These are phyloP conservation scores for Sarcophaga caerulescens DNA, from an alignment of 2,888 invertebrate species.

Conservation along the genomic window DNA sequence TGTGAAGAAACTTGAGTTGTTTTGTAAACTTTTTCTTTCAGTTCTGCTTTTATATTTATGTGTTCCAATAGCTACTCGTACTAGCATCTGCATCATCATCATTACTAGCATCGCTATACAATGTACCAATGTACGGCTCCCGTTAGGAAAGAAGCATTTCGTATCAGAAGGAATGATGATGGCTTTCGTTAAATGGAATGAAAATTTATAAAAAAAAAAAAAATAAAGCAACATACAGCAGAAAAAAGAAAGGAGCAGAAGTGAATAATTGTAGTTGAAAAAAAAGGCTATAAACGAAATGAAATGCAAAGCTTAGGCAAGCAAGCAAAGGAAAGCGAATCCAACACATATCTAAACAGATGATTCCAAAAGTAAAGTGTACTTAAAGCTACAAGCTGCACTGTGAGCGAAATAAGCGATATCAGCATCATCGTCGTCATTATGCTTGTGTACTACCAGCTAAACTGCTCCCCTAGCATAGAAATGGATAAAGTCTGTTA, in stretches of 20 bases:
- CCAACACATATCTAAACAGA: constrained; percentile 56
- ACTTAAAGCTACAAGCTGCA: constrained; percentile 52
- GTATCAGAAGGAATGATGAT: constrained; percentile 53
- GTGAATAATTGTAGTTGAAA: background rate
- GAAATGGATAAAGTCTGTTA: constrained; percentile 21
- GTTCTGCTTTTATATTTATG: constrained; percentile 11
- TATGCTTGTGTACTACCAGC: background rate
- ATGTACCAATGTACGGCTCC: constrained; percentile 36
- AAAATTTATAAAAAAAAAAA: background rate
- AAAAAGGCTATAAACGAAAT: constrained; percentile 18
- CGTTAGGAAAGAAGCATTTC: background rate
- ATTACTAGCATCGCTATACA: constrained; percentile 25
- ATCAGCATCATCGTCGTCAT: background rate
- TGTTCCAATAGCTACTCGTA: constrained; percentile 46
- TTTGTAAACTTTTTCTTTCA: constrained; percentile 53
- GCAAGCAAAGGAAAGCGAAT: constrained; percentile 34
- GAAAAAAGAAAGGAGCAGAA: constrained; percentile 23
- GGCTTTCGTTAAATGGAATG: constrained; percentile 44
- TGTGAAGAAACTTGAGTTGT: constrained; percentile 39
- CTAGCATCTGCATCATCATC: background rate
- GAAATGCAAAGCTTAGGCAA: background rate
- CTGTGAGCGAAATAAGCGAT: constrained; percentile 10
- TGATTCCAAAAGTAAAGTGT: constrained; percentile 55
- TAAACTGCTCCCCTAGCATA: constrained; percentile 58
- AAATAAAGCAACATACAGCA: background rate